Evolutionary conservation across 2,888 invertebrate species (phyloP).

Genomic region (Dyspetes luteomarginatus): DNA sequence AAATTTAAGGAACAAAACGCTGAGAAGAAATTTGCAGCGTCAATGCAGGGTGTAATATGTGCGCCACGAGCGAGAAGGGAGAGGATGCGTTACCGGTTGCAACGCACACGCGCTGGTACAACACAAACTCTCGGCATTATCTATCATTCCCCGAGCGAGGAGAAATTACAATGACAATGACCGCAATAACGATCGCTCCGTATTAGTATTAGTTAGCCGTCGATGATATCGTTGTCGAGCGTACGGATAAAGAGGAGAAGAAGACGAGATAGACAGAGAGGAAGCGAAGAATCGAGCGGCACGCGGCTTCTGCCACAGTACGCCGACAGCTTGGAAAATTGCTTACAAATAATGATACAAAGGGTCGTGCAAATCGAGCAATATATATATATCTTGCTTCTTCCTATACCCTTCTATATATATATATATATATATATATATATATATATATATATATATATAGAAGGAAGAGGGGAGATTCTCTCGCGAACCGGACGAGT

Average conservation of each 20-base stretch:
- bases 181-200: conserved; percentile 77
- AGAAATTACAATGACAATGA: conserved; percentile 74
- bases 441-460: background rate
- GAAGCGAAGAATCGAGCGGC: conserved; percentile 64
- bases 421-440: background rate
- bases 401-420: background rate
- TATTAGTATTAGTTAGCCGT: conserved; percentile 81
- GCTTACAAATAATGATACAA: conserved; percentile 81
- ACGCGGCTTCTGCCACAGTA: conserved; percentile 68
- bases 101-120: conserved; percentile 67
- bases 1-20: background rate
- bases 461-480: conserved; percentile 33
- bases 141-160: conserved; percentile 73
- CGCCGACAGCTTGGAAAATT: conserved; percentile 82
- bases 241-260: conserved; percentile 60
- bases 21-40: conserved; percentile 25
- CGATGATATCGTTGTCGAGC: too few relatives aligned
- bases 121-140: conserved; percentile 70
- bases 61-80: conserved; percentile 38
- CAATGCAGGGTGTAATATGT: conserved; percentile 25
- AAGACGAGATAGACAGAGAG: conserved; percentile 30
- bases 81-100: conserved; percentile 72
- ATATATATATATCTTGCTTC: background rate
- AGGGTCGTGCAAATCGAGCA: conserved; percentile 61
- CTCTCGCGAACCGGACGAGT: conserved; percentile 60